Evolutionary conservation across 2,113 vertebrate genomes (phyloP).

Genomic region (Halichoeres trimaculatus): DNA sequence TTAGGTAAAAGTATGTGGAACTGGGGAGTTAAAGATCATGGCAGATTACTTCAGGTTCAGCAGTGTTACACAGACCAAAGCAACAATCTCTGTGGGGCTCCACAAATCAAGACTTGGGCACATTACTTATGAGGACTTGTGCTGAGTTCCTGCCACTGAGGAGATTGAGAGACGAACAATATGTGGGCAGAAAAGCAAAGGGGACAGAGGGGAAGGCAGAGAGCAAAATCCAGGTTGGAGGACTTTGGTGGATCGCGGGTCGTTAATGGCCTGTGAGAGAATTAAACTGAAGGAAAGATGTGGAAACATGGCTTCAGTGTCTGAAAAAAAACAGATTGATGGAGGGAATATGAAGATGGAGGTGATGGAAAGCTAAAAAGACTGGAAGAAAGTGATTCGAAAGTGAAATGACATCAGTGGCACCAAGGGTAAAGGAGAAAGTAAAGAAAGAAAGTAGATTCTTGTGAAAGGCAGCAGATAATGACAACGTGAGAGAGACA

Average conservation of each 20-base stretch:
- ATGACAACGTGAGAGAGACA: slow-evolving; percentile 33
- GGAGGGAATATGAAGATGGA: slow-evolving; percentile 2
- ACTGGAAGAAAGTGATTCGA: slow-evolving; percentile 18
- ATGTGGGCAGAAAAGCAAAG: slow-evolving; percentile 25
- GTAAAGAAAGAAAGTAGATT: slow-evolving; percentile 6
- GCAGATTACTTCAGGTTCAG: slow-evolving; percentile 88
- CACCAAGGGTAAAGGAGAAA: slow-evolving; percentile 16
- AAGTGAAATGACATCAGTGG: slow-evolving; percentile 8
- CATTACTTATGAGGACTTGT: slow-evolving; percentile 86
- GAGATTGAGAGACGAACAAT: slow-evolving; percentile 30
- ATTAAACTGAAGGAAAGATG: slow-evolving; percentile 35
- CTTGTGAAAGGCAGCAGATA: slow-evolving; percentile 16
- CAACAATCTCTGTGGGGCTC: slow-evolving; percentile 80
- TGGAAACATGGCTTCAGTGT: slow-evolving; percentile 22
- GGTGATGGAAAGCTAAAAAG: slow-evolving; percentile 16
- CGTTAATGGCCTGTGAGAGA: slow-evolving; percentile 38
- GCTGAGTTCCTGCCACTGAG: slow-evolving; percentile 40
- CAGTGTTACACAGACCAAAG: slow-evolving; percentile 84
- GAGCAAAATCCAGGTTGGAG: slow-evolving; percentile 32
- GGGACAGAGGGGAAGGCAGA: slow-evolving; percentile 25
- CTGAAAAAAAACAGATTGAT: slow-evolving; percentile 13
- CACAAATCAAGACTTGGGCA: slow-evolving; percentile 80
- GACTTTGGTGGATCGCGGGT: slow-evolving; percentile 14
- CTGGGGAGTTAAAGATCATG: slow-evolving; percentile 55
- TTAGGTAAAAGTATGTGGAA: slow-evolving; percentile 46